phyloP scores from a whole-genome alignment of 2,113 vertebrate genomes.

The Stigmatopora argus region DNA sequence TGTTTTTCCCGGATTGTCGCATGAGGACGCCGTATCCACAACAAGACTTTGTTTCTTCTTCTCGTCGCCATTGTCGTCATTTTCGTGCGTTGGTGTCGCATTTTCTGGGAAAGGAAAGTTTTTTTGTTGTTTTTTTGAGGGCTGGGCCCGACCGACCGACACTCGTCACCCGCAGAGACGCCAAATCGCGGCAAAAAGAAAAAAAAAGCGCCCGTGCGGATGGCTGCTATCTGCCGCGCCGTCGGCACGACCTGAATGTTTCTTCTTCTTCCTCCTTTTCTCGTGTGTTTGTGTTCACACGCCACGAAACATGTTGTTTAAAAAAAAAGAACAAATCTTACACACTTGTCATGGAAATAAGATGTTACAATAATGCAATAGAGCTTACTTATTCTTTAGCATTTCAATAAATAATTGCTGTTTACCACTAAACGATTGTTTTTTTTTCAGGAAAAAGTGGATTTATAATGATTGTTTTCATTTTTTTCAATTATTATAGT shows the following conservation, averaged over 20 bases:
- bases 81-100: conserved; percentile 11
- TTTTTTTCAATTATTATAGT: too few relatives aligned
- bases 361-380: conserved; percentile 93
- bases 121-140: background rate
- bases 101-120: conserved; percentile 24
- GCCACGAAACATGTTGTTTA: conserved; percentile 71
- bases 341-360: conserved; percentile 74
- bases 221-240: conserved; percentile 86
- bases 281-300: conserved; percentile 95
- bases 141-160: background rate
- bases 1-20: conserved; percentile 88
- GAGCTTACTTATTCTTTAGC: conserved; percentile 91
- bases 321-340: conserved; percentile 71
- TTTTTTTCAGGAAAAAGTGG: conserved; percentile 21
- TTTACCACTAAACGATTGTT: conserved; percentile 76
- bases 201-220: conserved; percentile 29
- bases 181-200: conserved; percentile 5
- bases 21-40: conserved; percentile 78
- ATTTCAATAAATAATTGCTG: conserved; percentile 98
- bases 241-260: conserved; percentile 98
- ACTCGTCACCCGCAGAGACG: background rate
- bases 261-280: conserved; percentile 30
- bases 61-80: conserved; percentile 71
- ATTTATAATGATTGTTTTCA: background rate
- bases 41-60: conserved; percentile 77